Evolutionary conservation across 2,113 vertebrate genomes (phyloP).

Genomic region (Tretioscincus oriximinensis): DNA sequence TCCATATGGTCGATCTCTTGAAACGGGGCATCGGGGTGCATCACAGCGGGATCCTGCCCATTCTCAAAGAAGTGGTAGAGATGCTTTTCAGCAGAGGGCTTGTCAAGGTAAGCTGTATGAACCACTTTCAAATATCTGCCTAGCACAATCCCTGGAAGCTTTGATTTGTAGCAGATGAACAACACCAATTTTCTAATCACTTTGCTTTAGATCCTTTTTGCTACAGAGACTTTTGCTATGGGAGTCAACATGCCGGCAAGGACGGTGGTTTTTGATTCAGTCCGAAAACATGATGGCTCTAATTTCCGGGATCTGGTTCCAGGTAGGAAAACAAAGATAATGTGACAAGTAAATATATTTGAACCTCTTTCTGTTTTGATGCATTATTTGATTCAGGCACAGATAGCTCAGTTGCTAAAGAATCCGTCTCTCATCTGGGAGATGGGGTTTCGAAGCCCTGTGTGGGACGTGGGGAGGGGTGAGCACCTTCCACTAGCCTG

Average conservation of each 20-base stretch:
- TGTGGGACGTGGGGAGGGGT: no score
- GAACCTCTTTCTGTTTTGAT: no score
- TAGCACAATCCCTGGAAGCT: background rate
- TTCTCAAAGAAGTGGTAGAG: constrained; percentile 92
- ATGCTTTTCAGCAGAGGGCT: constrained; percentile 90
- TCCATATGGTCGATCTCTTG: constrained; percentile 84
- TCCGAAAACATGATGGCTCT: constrained; percentile 87
- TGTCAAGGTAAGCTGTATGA: constrained; percentile 63
- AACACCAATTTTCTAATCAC: rapidly evolving
- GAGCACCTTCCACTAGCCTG: no score
- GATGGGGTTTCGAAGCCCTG: no score
- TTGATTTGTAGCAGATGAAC: background rate
- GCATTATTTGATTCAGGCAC: no score
- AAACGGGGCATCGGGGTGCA: constrained; percentile 88
- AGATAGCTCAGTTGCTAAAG: no score
- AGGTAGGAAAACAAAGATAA: constrained; percentile 68
- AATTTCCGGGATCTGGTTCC: constrained; percentile 88
- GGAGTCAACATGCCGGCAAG: constrained; percentile 93
- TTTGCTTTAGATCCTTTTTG: constrained; percentile 83
- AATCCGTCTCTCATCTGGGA: no score
- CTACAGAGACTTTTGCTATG: constrained; percentile 93
- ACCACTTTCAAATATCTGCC: background rate
- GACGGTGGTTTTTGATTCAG: constrained; percentile 90
- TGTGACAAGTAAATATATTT: no score
- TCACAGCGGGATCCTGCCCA: constrained; percentile 91